These are phyloP conservation scores for Taxidea taxus DNA, from an alignment of 2,113 vertebrate species.

Conservation along the genomic window DNA sequence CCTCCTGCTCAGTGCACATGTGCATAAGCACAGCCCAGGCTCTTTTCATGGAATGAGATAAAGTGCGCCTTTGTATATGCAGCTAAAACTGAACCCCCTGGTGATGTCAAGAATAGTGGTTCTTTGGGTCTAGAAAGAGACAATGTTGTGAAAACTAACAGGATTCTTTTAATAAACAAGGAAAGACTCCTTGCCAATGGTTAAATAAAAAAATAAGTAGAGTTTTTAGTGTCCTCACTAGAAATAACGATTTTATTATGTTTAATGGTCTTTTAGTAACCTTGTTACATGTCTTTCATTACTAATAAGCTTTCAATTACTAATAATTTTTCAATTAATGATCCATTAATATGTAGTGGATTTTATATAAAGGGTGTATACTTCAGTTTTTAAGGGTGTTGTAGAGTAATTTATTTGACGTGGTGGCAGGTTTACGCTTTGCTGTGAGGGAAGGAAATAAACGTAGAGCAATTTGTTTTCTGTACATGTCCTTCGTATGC, in stretches of 20 bases:
- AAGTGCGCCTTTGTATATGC: background rate
- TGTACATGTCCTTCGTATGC: background rate
- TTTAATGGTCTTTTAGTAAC: background rate
- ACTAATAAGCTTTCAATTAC: background rate
- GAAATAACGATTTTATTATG: slow-evolving; percentile 48
- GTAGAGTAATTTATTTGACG: background rate
- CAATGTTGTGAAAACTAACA: background rate
- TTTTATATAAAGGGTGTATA: background rate
- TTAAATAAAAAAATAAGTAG: slow-evolving; percentile 11
- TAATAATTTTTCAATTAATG: background rate
- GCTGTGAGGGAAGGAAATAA: background rate
- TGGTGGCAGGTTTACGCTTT: background rate
- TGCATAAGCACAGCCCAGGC: background rate
- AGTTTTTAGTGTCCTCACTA: slow-evolving; percentile 6
- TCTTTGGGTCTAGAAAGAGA: slow-evolving; percentile 42
- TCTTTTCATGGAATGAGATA: slow-evolving; percentile 15
- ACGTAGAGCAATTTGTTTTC: background rate
- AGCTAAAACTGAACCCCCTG: slow-evolving; percentile 4
- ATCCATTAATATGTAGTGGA: background rate
- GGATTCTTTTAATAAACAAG: slow-evolving; percentile 44
- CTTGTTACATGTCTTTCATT: background rate
- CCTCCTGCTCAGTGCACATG: background rate
- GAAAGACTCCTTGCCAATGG: slow-evolving; percentile 21
- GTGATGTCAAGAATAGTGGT: background rate
- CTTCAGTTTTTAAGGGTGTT: slow-evolving; percentile 28